A percentile compares a stretch with the other conserved stretches of the same genome.
phyloP scores from a whole-genome alignment of 2,113 vertebrate species.

The Perca fluviatilis region DNA sequence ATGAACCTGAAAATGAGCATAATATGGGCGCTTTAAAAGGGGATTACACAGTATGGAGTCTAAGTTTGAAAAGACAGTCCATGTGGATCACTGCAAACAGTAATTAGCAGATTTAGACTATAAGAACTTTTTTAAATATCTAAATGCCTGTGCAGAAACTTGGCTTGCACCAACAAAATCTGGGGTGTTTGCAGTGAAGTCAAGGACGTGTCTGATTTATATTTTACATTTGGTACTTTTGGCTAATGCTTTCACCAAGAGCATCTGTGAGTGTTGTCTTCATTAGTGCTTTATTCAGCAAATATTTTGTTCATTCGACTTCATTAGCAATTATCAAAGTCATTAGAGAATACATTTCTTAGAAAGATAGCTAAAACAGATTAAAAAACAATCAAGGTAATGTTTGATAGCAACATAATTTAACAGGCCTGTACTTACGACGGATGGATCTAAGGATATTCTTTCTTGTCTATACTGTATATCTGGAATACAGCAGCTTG shows the following conservation, averaged over 20 bases:
- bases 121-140: background rate
- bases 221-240: slow-evolving; percentile 5
- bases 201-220: background rate
- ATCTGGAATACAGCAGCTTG: background rate
- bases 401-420: background rate
- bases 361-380: background rate
- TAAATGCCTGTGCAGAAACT: background rate
- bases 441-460: background rate
- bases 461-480: background rate
- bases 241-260: background rate
- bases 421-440: background rate
- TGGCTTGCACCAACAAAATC: background rate
- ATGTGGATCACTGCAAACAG: background rate
- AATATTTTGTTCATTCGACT: background rate
- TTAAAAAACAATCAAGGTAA: background rate
- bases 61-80: background rate
- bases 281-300: background rate
- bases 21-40: no score
- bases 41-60: background rate
- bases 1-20: no score
- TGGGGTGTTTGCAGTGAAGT: background rate
- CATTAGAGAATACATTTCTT: background rate
- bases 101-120: background rate
- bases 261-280: background rate
- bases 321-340: background rate